Conservation (phyloP, 2,888 invertebrate genomes). For the Nemotelus pantherinus region DNA sequence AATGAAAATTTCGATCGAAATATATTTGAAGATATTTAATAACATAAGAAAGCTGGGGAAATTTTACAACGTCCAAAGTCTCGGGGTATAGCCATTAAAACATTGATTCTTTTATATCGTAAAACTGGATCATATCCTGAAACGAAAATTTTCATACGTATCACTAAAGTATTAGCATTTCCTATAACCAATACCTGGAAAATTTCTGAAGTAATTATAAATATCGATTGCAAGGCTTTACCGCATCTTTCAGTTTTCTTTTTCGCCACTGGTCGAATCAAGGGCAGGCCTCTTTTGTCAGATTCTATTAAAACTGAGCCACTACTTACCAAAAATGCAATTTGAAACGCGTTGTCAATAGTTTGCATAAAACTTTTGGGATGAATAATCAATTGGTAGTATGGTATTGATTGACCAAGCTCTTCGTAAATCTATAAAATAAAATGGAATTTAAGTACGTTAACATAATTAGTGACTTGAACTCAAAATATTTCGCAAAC, state of each 20-base stretch:
- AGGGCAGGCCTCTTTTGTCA: constrained; percentile 61
- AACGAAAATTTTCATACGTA: constrained; percentile 3
- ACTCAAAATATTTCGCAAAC: too few species aligned
- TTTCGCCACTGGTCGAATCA: constrained; percentile 55
- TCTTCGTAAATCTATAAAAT: constrained; percentile 57
- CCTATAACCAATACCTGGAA: constrained; percentile 13
- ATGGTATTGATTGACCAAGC: constrained; percentile 66
- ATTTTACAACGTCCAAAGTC: too few species aligned
- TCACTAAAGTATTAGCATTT: background rate
- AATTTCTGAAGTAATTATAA: constrained; percentile 7
- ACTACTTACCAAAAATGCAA: constrained; percentile 70
- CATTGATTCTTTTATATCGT: constrained; percentile 5
- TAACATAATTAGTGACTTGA: too few species aligned
- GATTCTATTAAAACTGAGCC: constrained; percentile 65
- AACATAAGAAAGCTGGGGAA: too few species aligned
- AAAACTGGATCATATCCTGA: constrained; percentile 29
- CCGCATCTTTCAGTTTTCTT: too few species aligned
- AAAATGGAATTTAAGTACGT: too few species aligned
- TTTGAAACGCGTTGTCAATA: constrained; percentile 70
- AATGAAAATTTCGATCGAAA: too few species aligned
- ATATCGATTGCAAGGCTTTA: background rate
- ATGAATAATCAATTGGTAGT: constrained; percentile 68
- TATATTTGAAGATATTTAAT: too few species aligned
- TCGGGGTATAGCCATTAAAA: too few species aligned
- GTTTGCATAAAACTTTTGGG: constrained; percentile 68